Conservation (phyloP, 2,888 invertebrate species). For the Ephialtes manifestator region DNA sequence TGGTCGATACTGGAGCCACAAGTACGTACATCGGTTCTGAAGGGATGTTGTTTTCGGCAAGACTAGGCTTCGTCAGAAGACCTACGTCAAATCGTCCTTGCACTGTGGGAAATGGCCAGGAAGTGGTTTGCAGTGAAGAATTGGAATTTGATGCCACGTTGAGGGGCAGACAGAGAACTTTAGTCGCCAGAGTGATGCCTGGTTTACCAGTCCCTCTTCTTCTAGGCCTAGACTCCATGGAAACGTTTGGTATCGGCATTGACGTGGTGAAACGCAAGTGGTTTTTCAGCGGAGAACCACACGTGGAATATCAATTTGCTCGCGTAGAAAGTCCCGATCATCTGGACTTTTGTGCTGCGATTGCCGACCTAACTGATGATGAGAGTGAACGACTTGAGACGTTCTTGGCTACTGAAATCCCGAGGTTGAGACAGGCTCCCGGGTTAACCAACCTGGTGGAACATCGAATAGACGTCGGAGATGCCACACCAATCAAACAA, state of each 20-base stretch:
- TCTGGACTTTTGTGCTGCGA: background rate
- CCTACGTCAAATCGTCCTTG: background rate
- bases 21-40: background rate
- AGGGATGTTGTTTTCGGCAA: background rate
- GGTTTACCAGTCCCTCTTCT: background rate
- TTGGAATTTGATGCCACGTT: slow-evolving; percentile 31
- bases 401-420: slow-evolving; percentile 8
- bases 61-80: background rate
- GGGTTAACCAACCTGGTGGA: slow-evolving; percentile 23
- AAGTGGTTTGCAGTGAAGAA: background rate
- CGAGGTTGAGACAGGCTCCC: background rate
- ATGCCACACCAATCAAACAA: no score
- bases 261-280: background rate
- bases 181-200: no score
- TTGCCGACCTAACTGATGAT: background rate
- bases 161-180: background rate
- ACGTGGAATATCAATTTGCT: background rate
- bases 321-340: background rate
- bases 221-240: slow-evolving; percentile 3
- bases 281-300: no score
- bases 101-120: slow-evolving; percentile 18
- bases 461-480: no score
- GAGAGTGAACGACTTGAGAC: background rate
- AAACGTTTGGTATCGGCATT: background rate
- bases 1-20: slow-evolving; percentile 9